Evolutionary conservation across 2,888 invertebrate species (phyloP), one percentile per base, ranked within the genome.

Genomic region (Pseudococcus jackbeardsleyi): DNA sequence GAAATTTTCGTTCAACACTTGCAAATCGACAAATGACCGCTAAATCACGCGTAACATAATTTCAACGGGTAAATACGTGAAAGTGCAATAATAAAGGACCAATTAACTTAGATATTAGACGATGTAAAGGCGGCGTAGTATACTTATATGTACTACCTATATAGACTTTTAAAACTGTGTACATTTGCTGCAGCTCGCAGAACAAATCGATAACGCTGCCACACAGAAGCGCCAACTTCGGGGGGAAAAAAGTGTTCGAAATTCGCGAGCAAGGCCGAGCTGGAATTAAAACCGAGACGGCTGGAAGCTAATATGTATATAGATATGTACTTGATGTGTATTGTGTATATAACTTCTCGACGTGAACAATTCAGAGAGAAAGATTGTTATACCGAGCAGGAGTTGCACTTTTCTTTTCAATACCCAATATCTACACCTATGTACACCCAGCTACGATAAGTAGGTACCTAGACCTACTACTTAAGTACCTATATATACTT

Each of bases 131-230:
- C 72, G 39, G 72, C 72, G 33, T 19, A 64, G 22, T 64, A 17
- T 1, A 26, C n/a, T n/a, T n/a, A n/a, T n/a, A n/a, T n/a, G n/a
- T n/a, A n/a, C n/a, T 33, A 33, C 68, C 42, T 68, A 68, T 68
- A 68, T 26, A 72, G 72, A 33, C 72, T 72, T 39, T 17, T 33
- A 3, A 59, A 17, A 11, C 72, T 72, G 64, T 64, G 22, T 33
- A 72, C 39, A 72, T 72, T 72, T 33, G 72, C 33, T 72, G 72
- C 39, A 72, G 72, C 72, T 72, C 26, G 72, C 72, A 33, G 72
- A 72, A 33, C 17, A 72, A 72, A 72, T 72, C 72, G 39, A 72
- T 72, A 72, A 72, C 72, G 33, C 72, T 72, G 39, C 72, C 72
- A 33, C 39, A 72, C 72, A 72, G 72, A 39, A 39, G 72, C 72